These are phyloP conservation scores for Chironomus striatipennis DNA, from an alignment of 1,140 invertebrate genomes.

Conservation along the genomic window DNA sequence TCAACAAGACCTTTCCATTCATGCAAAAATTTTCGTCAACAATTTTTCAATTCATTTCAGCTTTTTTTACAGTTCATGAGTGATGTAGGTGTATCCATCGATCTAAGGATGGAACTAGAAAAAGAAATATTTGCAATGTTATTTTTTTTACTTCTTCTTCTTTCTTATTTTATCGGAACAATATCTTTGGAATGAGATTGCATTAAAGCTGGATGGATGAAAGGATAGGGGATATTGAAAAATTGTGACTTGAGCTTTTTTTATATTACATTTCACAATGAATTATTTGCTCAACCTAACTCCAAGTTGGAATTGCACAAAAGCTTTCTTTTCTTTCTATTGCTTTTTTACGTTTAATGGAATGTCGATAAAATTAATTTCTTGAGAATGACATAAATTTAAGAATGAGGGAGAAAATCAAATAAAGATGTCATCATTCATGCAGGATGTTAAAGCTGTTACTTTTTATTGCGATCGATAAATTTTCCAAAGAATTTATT, in stretches of 20 bases:
- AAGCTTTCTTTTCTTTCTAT: not conserved
- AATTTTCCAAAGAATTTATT: too few species aligned
- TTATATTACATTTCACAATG: not conserved
- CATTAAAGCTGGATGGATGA: not conserved
- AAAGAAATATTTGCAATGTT: slow-evolving; percentile 8
- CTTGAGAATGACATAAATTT: too few species aligned
- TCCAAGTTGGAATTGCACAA: too few species aligned
- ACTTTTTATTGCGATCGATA: too few species aligned
- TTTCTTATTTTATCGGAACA: not conserved
- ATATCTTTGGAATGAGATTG: slow-evolving; percentile 1
- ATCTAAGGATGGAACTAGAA: not conserved
- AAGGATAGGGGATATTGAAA: not conserved
- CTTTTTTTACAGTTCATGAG: not conserved
- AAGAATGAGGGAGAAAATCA: too few species aligned
- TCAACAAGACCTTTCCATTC: not conserved
- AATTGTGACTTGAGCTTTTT: slow-evolving; percentile 10
- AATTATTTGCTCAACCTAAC: too few species aligned
- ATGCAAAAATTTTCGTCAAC: slow-evolving; percentile 13
- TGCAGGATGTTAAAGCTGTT: too few species aligned
- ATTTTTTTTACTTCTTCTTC: not conserved
- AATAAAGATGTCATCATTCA: too few species aligned
- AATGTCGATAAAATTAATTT: not conserved
- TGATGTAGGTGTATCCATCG: not conserved
- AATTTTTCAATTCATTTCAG: slow-evolving; percentile 10
- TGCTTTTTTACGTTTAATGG: not conserved